Conservation (phyloP, 2,797 vertebrate genomes). For the Morus bassanus region DNA sequence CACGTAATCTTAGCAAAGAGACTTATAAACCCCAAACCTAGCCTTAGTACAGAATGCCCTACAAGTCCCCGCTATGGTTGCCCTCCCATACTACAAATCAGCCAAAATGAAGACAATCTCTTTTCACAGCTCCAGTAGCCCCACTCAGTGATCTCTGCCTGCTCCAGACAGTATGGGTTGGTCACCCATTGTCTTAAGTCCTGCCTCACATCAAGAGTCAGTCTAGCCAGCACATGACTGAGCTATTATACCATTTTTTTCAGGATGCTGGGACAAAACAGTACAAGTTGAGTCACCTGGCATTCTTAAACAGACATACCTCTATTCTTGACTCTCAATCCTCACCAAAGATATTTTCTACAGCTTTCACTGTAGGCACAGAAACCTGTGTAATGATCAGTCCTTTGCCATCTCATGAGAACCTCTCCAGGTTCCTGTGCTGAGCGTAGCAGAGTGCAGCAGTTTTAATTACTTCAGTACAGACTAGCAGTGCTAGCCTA, state of each 20-base stretch:
- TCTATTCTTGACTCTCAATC: neutral
- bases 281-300: neutral
- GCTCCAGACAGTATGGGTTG: neutral
- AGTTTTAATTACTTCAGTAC: neutral
- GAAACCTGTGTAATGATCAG: neutral
- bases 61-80: neutral
- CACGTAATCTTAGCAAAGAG: neutral
- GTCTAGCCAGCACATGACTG: neutral
- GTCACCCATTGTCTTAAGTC: neutral
- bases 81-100: neutral
- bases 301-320: neutral
- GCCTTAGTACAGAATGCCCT: neutral
- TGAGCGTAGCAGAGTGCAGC: neutral
- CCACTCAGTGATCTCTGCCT: neutral
- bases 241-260: neutral
- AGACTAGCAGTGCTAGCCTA: neutral
- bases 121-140: neutral
- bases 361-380: neutral
- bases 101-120: neutral
- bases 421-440: neutral
- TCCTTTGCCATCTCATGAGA: neutral
- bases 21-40: neutral
- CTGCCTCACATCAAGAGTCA: neutral
- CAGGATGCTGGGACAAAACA: neutral
- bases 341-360: neutral